Evolutionary conservation across 2,113 vertebrate genomes (phyloP), one percentile per base, ranked within the genome.

Genomic region (Acanthochromis polyacanthus): DNA sequence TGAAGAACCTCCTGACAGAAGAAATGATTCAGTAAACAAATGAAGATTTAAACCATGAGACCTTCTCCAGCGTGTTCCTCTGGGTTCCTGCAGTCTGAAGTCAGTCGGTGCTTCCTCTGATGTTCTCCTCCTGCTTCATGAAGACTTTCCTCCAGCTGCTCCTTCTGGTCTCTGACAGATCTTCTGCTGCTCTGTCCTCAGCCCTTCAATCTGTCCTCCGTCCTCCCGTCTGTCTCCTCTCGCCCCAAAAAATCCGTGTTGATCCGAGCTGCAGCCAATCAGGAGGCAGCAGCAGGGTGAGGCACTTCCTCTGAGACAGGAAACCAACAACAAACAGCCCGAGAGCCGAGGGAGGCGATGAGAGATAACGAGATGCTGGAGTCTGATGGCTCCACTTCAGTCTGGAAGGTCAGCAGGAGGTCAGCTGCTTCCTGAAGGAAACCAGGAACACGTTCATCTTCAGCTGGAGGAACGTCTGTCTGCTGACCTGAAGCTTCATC

Each of bases 221-320:
- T 70, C 67, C 64, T 65, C 17, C n/a, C 14, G 19, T 48, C 46
- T 12, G 20, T 70, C 36, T 30, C 45, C 45, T 50, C n/a, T 71
- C 40, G 30, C 51, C 80, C 87, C 76, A 32, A 53, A 30, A 90
- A 92, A 93, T 92, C 93, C 84, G 64, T 86, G 85, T 88, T 86
- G 45, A 86, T 87, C 78, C 76, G 66, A 87, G 76, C 64, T 22
- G 28, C 72, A 74, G 76, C 93, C 93, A 93, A 93, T 93, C 38
- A 83, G 84, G 88, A 89, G 88, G 57, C 61, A 85, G 85, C 32
- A 25, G 82, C 82, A 83, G 94, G 94, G 94, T 84, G 94, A 93
- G 93, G 93, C 93, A 92, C 93, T 95, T 95, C 94, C 95, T 94
- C 75, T 95, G 90, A 89, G 82, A 95, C 94, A 95, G 93, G 93